These are phyloP conservation scores for Aculops lycopersici DNA, from an alignment of 1,140 invertebrate species.

Conservation along the genomic window DNA sequence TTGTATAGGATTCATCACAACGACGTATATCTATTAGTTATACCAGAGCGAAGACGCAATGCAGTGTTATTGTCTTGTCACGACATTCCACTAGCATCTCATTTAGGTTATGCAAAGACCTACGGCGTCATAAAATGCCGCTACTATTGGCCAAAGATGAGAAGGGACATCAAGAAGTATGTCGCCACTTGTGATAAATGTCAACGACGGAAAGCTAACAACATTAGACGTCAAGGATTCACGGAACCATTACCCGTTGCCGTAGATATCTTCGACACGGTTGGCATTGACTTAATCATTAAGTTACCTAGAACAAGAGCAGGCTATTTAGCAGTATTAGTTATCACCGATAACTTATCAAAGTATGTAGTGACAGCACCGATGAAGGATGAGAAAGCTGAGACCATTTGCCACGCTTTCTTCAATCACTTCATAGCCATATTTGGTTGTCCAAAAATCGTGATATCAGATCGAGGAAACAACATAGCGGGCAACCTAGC, in stretches of 20 bases:
- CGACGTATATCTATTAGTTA: no score
- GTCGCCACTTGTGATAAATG: not conserved
- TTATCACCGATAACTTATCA: not conserved
- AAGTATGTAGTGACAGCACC: not conserved
- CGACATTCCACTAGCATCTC: not conserved
- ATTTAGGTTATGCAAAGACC: not conserved
- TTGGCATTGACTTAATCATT: not conserved
- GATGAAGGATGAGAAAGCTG: not conserved
- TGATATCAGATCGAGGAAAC: not conserved
- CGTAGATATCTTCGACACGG: constrained; percentile 7
- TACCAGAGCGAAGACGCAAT: no score
- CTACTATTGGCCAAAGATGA: not conserved
- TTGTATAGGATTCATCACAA: no score
- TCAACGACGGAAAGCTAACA: not conserved
- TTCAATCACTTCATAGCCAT: not conserved
- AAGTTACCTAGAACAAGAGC: not conserved
- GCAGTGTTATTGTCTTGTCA: no score
- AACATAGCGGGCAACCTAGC: not conserved
- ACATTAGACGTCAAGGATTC: not conserved
- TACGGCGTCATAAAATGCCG: not conserved
- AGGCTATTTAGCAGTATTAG: not conserved
- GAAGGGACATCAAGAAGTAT: not conserved
- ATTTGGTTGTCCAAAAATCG: not conserved
- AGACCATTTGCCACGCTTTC: not conserved
- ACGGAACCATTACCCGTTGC: constrained; percentile 36